A percentile compares a stretch with the other conserved stretches of the same genome.
Conservation (phyloP, 2,888 invertebrate species). For the Oscheius sp. region DNA sequence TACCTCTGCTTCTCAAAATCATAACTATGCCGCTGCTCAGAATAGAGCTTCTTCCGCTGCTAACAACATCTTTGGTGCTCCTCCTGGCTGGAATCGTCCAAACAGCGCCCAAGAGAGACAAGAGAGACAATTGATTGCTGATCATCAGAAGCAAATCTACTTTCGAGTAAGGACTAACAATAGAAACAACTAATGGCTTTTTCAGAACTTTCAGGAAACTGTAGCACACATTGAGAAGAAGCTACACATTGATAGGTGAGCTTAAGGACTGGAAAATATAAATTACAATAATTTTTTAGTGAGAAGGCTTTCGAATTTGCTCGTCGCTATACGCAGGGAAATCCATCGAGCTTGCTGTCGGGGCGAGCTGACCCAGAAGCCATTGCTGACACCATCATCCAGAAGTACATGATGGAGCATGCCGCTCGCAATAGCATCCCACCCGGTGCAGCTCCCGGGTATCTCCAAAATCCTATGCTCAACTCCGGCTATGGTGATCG, state of each 20-base stretch:
- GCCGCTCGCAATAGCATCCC: conserved; percentile 24
- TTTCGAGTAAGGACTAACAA: conserved; percentile 6
- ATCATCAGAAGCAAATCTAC: background rate
- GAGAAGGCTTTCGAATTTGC: conserved; percentile 1
- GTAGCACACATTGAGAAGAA: conserved; percentile 8
- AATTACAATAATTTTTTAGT: conserved; percentile 2
- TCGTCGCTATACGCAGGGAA: conserved; percentile 5
- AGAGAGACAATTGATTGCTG: conserved; percentile 3
- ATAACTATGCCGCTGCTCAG: too few relatives aligned
- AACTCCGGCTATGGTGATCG: conserved; percentile 29
- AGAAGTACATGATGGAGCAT: conserved; percentile 20
- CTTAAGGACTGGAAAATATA: background rate
- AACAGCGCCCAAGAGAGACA: conserved; percentile 15
- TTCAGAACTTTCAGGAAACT: background rate
- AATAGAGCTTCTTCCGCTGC: too few relatives aligned
- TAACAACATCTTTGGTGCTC: background rate
- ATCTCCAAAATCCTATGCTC: conserved; percentile 29
- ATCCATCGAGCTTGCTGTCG: background rate
- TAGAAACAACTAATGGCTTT: background rate
- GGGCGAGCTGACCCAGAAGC: conserved; percentile 7
- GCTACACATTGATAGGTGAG: conserved; percentile 21
- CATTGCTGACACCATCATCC: conserved; percentile 10
- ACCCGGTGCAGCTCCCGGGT: conserved; percentile 38
- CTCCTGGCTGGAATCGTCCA: conserved; percentile 27
- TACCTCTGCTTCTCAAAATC: background rate